Base-by-base conservation (phyloP, 2,888 invertebrate genomes). In the Hirtodrosophila confusa region DNA sequence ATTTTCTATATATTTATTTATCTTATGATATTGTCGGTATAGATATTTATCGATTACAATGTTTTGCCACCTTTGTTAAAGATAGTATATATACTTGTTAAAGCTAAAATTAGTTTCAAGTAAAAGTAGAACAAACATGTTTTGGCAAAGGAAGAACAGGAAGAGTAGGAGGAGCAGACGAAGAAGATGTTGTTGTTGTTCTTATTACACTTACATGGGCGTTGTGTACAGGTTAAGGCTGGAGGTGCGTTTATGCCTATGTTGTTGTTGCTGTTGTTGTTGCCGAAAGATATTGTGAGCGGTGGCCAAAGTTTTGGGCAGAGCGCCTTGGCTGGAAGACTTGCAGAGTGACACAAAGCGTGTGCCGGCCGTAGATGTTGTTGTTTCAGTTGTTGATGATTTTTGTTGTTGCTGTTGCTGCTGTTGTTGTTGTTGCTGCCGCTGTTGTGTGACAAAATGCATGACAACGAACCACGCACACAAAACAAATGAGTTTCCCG, bases 361-460 rank as follows among this genome's bases (percentile, higher is more conserved):
- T 47, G 65, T 61, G 43, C 63, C 57, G 55, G 60, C 40, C 36
- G 17, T 33, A 9, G 49, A 12, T 51, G 68, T 51, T 41, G 64
- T 55, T 56, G 69, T 12, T 55, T 69, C 35, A 56, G 68, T 36
- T 54, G 50, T 37, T 31, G 53, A 17, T 39, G 60, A 23, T 40
- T 55, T 44, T 11, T 74, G 75, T 27, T 73, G 53, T 7, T 67
- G 55, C 45, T 49, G 54, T 7, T 61, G 54, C 12, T 63, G 55
- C 37, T 69, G 64, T 60, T 56, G 72, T 50, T 75, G 80, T 55
- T 71, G 77, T 27, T 78, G 75, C 58, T 78, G 76, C 41, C 80
- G 76, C 61, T 82, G 86, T 75, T 79, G 78, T 73, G 74, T 88
- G 66, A 83, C 80, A 78, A 75, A 80, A 88, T 82, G 75, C 88